Conservation (phyloP, 1,140 invertebrate genomes). For the Drosophila kurseongensis region DNA sequence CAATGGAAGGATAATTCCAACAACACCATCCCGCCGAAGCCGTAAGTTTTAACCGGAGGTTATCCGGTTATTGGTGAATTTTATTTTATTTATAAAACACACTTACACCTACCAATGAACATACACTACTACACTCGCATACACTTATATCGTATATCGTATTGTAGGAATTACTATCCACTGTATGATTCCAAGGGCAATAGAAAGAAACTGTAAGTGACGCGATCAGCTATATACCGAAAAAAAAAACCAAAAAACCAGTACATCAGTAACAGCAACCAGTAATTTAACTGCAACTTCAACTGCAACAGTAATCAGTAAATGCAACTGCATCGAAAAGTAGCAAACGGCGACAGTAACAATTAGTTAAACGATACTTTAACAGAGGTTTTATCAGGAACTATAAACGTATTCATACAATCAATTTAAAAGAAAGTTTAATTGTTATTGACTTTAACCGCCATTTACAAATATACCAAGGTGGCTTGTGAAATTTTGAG, state of each 20-base stretch:
- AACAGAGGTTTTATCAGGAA: neutral
- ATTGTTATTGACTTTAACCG: neutral
- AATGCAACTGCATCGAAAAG: constrained; percentile 22
- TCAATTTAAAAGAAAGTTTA: too few relatives aligned
- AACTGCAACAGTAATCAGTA: constrained; percentile 40
- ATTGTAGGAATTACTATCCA: constrained; percentile 83
- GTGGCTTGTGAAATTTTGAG: too few relatives aligned
- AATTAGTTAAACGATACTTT: neutral
- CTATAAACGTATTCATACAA: too few relatives aligned
- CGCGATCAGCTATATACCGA: constrained; percentile 17
- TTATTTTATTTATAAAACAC: constrained; percentile 3
- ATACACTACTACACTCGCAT: constrained; percentile 26
- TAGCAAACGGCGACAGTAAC: neutral
- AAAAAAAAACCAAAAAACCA: constrained; percentile 1
- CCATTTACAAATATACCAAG: neutral
- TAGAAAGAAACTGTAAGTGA: constrained; percentile 81
- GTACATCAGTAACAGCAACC: constrained; percentile 32
- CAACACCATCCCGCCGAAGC: constrained; percentile 87
- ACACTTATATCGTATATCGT: constrained; percentile 37
- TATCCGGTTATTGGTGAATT: constrained; percentile 13
- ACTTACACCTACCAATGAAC: constrained; percentile 4
- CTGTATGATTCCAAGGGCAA: constrained; percentile 84
- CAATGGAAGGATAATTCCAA: constrained; percentile 90
- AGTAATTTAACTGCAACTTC: constrained; percentile 35
- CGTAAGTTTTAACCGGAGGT: constrained; percentile 85